A percentile compares a stretch with the other conserved stretches of the same genome.
Conservation (phyloP, 2,797 vertebrate genomes). For the Spinus pinus region DNA sequence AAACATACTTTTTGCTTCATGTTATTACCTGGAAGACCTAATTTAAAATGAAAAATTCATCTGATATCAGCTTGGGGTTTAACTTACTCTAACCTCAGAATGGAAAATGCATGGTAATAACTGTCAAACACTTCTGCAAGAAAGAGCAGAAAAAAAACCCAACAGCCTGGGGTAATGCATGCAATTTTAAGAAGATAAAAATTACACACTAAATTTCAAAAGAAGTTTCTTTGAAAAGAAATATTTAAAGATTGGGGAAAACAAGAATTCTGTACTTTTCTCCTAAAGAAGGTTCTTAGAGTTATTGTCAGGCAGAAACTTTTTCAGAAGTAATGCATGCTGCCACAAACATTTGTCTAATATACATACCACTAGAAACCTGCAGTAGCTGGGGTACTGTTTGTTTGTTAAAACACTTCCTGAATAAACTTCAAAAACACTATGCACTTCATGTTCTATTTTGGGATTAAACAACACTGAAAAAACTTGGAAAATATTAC, state of each 20-base stretch:
- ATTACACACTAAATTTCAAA: not conserved
- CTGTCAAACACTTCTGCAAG: not conserved
- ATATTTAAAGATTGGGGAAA: not conserved
- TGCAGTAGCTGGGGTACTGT: not conserved
- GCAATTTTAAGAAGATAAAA: not conserved
- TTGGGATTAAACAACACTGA: not conserved
- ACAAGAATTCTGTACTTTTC: not conserved
- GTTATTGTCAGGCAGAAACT: not conserved
- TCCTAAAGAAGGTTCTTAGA: not conserved
- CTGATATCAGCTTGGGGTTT: not conserved
- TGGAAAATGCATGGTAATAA: not conserved
- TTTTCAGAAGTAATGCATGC: not conserved
- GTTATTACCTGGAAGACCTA: not conserved
- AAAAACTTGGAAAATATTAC: not conserved
- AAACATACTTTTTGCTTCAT: not conserved
- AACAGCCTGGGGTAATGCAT: not conserved
- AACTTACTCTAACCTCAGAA: not conserved
- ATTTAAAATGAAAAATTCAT: constrained; percentile 55
- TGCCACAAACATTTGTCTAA: not conserved
- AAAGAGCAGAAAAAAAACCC: not conserved
- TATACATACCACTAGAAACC: not conserved
- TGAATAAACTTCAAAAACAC: not conserved
- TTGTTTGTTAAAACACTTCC: not conserved
- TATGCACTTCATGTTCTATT: not conserved
- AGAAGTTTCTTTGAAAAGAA: not conserved